Base-by-base conservation (phyloP, 2,888 invertebrate genomes). In the Drosophila maculinotata region DNA sequence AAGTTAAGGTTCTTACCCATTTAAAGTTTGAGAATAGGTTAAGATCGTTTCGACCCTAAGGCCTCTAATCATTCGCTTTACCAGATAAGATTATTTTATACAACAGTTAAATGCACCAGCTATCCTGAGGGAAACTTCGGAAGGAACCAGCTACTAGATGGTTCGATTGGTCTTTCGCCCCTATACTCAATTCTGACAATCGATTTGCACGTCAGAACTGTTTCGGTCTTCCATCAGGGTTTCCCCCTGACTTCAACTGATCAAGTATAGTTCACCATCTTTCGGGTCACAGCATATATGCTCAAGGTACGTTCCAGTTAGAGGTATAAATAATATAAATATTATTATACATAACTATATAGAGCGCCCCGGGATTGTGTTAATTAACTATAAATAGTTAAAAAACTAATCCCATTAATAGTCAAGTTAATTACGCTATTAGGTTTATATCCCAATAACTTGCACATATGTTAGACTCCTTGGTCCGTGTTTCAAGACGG, bases 401-500 rank as follows among this genome's bases (percentile, higher is more conserved):
- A 71, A 60, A 71, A 71, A 69, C 58, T 66, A 63, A 63, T 56
- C 62, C 62, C 62, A 65, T 66, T 53, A 49, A 25, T 51, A 56
- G 63, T 72, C 67, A 69, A 71, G 73, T 94, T 95, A 94, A 93
- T 93, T 95, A 76, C 93, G 94, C 94, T 93, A 93, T 92, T 93
- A 91, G 93, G 93, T 93, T 93, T 92, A 53, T 88, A 79, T 92
- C 93, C 93, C 93, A 92, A 93, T 93, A 93, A 94, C 94, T 95
- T 92, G 94, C 94, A 93, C 92, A 94, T 93, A 93, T 93, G 94
- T 92, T 94, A 93, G 93, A 94, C 94, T 94, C 93, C 94, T 94
- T 94, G 94, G 94, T 94, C 94, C 94, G 94, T 95, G 94, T 94
- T 95, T 94, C 94, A 94, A 95, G 94, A 94, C 94, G 94, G 94